Evolutionary conservation across 2,113 vertebrate genomes (phyloP).

Genomic region (Dipodomys spectabilis): DNA sequence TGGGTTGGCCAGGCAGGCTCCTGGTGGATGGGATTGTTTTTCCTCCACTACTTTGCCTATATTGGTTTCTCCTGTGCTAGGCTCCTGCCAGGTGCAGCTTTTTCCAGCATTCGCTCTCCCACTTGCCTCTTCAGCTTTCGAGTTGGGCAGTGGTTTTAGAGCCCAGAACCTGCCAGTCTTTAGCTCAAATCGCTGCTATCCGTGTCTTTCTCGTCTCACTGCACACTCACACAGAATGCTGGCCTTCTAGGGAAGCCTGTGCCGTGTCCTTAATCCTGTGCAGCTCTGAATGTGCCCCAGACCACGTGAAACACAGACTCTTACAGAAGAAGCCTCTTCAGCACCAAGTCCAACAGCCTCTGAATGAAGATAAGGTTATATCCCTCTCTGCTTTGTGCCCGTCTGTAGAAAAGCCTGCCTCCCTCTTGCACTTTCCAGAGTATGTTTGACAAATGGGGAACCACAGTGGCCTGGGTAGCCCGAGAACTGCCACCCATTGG

Average conservation of each 20-base stretch:
- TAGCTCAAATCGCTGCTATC: not conserved
- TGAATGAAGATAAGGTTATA: too few species aligned
- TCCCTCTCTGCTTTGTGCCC: not conserved
- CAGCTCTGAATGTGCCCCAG: not conserved
- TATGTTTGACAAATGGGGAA: not conserved
- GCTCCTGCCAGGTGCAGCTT: not conserved
- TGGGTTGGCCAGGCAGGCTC: not conserved
- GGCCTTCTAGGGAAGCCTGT: not conserved
- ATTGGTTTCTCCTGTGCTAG: not conserved
- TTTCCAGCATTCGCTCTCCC: not conserved
- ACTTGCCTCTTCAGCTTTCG: not conserved
- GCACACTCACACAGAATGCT: not conserved
- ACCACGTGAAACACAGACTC: not conserved
- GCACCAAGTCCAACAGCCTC: not conserved
- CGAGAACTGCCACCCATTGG: not conserved
- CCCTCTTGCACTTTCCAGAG: accelerated
- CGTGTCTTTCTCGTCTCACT: too few species aligned
- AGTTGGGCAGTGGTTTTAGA: not conserved
- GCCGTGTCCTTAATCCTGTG: not conserved
- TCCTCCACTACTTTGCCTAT: not conserved
- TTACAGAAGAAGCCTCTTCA: not conserved
- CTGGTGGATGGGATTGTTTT: not conserved
- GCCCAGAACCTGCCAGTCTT: not conserved
- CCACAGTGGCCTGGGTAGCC: too few species aligned
- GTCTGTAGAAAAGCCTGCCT: not conserved